Evolutionary conservation across 2,888 invertebrate genomes (phyloP).

Genomic region (Conomelus anceps): DNA sequence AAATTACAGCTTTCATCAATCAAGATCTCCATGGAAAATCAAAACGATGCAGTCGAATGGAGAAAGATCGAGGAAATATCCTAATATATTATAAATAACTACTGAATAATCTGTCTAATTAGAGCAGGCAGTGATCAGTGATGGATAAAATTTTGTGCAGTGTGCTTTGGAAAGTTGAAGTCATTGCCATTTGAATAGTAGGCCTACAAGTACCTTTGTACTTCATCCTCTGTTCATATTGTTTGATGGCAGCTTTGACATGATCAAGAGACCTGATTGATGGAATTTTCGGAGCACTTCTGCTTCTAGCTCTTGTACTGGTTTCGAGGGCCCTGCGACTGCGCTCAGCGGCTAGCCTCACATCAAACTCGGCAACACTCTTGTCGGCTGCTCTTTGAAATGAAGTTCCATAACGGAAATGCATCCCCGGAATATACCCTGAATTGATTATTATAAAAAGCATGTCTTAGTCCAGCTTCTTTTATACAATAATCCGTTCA

Average conservation of each 20-base stretch:
- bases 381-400: constrained; percentile 45
- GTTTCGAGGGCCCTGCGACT: constrained; percentile 21
- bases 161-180: not conserved
- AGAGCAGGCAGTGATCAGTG: not conserved
- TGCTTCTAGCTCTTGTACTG: constrained; percentile 15
- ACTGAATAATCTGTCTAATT: not conserved
- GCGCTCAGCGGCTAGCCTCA: constrained; percentile 10
- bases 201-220: constrained; percentile 47
- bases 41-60: no score
- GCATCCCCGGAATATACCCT: constrained; percentile 61
- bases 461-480: no score
- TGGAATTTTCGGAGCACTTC: constrained; percentile 45
- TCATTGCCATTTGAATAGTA: not conserved
- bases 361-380: constrained; percentile 29
- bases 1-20: no score
- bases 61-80: no score
- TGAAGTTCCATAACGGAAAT: constrained; percentile 51
- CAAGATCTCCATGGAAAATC: no score
- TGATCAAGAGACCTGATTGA: constrained; percentile 51
- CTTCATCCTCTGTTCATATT: constrained; percentile 49
- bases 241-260: constrained; percentile 47
- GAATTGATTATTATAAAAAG: not conserved
- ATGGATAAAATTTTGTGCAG: not conserved
- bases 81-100: constrained; percentile 19
- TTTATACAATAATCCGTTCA: no score